These are phyloP conservation scores for Sciurus carolinensis DNA, from an alignment of 2,797 vertebrate genomes.

Conservation along the genomic window DNA sequence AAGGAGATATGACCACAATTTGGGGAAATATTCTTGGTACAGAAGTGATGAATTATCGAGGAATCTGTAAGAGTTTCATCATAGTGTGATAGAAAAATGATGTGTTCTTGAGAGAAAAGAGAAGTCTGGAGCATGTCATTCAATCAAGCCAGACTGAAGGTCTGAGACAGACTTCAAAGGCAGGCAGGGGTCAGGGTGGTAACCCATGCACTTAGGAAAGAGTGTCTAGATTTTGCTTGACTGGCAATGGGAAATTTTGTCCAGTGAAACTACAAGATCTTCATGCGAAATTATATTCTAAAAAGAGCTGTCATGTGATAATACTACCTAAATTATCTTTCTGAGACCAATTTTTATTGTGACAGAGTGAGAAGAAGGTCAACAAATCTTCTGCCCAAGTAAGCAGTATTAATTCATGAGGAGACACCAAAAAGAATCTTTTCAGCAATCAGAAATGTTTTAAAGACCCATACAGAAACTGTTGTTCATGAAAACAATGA, in stretches of 20 bases:
- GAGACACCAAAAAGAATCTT: not conserved
- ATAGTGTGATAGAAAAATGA: not conserved
- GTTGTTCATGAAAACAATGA: not conserved
- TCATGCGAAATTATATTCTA: not conserved
- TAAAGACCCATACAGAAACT: not conserved
- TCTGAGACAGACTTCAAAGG: not conserved
- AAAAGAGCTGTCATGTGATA: not conserved
- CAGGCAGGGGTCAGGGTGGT: accelerated
- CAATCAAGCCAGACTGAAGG: not conserved
- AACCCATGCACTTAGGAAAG: not conserved
- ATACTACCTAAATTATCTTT: not conserved
- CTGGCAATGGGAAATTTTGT: not conserved
- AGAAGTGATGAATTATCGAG: not conserved
- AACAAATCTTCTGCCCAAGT: not conserved
- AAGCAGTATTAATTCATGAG: not conserved
- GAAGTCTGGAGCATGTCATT: not conserved
- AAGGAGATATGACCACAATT: not conserved
- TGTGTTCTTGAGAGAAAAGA: not conserved
- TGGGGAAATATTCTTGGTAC: not conserved
- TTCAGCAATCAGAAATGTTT: not conserved
- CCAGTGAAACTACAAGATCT: not conserved
- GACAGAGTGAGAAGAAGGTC: not conserved
- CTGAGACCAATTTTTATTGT: not conserved
- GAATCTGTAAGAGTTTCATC: not conserved
- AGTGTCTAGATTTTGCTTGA: not conserved